phyloP scores from a whole-genome alignment of 2,797 vertebrate genomes.

The Siniperca scherzeri region DNA sequence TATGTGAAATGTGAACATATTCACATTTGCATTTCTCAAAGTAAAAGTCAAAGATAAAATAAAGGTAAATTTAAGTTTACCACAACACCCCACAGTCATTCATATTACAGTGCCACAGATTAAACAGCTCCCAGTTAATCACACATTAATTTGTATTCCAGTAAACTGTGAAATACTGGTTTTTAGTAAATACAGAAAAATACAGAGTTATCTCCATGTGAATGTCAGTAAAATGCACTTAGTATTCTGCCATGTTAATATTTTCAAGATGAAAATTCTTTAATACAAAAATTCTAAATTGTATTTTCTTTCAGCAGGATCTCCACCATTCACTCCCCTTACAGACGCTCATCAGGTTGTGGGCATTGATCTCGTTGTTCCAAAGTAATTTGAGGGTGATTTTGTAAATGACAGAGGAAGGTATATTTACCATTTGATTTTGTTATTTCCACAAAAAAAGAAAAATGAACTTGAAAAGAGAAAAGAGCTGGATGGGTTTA shows the following conservation, averaged over 20 bases:
- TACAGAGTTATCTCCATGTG: background rate
- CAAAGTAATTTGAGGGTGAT: background rate
- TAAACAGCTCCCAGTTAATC: background rate
- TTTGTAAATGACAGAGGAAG: background rate
- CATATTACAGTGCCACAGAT: background rate
- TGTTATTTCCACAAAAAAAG: background rate
- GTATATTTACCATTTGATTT: background rate
- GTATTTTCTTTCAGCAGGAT: background rate
- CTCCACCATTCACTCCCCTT: background rate
- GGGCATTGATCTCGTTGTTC: background rate
- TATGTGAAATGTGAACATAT: background rate
- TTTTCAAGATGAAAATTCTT: background rate
- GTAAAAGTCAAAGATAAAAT: background rate
- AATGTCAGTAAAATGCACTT: background rate
- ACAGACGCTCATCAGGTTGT: background rate
- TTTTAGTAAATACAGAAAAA: background rate
- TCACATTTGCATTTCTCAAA: background rate
- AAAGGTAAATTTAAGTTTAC: background rate
- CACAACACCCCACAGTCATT: slow-evolving; percentile 6
- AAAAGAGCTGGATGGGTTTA: background rate
- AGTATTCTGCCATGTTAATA: background rate
- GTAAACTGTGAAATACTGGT: background rate
- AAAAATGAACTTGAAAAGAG: background rate
- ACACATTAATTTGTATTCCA: background rate
- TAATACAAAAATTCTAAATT: background rate